Base-by-base conservation (phyloP, 2,113 vertebrate species). In the Sceloporus tristichus region DNA sequence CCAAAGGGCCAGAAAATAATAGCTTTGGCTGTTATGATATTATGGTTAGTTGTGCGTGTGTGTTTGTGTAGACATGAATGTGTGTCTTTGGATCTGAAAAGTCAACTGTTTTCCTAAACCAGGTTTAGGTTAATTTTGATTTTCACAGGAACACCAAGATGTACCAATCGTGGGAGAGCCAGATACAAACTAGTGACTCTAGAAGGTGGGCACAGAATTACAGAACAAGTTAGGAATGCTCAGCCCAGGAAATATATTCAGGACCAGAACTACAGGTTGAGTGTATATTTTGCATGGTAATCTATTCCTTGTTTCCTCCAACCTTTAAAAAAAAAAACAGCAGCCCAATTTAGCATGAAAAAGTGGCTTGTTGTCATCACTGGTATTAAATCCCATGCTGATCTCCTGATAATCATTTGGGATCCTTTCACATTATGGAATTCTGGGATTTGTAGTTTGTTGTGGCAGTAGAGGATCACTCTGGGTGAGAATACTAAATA, bases 21-120 rank as follows among this genome's bases (percentile, higher is more conserved):
- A n/a, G 62, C 1, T 38, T 80, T 80, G 78, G 77, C 74, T 42
- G 77, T 86, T 91, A 73, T 16, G 4, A 88, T 85, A 4, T 78
- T 40, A 89, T 87, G 89, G 93, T 93, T 18, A 18, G 59, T 14
- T 62, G 14, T 59, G 56, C 11, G 2, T 59, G 14, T 59, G 59
- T 62, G 59, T 62, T 62, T 62, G 13, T 62, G 59, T 18, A 62
- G 2, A 62, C 13, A 16, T 62, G 59, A 4, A 62, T 62, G 90
- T 91, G 38, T n/a, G 38, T 79, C 65, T 90, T 82, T 93, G 94
- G 91, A 77, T 76, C 68, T 75, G 91, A 79, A 1, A 21, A 25
- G 83, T 85, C 85, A 87, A 88, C 91, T 90, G 92, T 92, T 94
- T 90, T 92, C 84, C 86, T 88, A 84, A n/a, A 89, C 86, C 27